phyloP scores from a whole-genome alignment of 2,113 vertebrate species.

The Ceuthmochares aereus region DNA sequence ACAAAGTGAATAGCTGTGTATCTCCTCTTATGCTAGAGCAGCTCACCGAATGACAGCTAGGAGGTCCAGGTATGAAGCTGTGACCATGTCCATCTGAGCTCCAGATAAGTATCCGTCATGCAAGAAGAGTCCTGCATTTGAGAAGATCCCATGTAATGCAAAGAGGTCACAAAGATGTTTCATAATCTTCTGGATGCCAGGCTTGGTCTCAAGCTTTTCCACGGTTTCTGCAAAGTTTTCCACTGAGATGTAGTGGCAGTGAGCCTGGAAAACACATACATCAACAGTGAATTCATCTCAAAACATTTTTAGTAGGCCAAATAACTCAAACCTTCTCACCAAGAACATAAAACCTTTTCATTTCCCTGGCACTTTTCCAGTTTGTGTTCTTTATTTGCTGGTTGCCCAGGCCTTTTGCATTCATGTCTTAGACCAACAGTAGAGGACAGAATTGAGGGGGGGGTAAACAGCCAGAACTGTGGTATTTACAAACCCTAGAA shows the following conservation, averaged over 20 bases:
- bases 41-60: conserved; percentile 78
- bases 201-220: conserved; percentile 54
- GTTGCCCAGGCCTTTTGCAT: conserved; percentile 7
- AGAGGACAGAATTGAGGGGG: neutral
- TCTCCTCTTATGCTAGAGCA: neutral
- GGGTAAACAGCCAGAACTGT: neutral
- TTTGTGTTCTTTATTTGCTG: conserved; percentile 34
- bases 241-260: conserved; percentile 77
- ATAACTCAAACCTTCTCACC: conserved; percentile 19
- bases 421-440: neutral
- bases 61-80: conserved; percentile 74
- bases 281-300: conserved; percentile 24
- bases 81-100: conserved; percentile 74
- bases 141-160: conserved; percentile 76
- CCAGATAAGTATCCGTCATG: conserved; percentile 73
- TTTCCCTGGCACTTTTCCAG: conserved; percentile 19
- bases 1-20: neutral
- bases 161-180: conserved; percentile 79
- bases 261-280: conserved; percentile 73
- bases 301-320: conserved; percentile 25
- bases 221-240: conserved; percentile 73
- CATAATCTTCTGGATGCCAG: conserved; percentile 72
- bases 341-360: conserved; percentile 53
- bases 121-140: conserved; percentile 71
- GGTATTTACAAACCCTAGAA: neutral